A percentile compares a stretch with the other conserved stretches of the same genome.
Conservation (phyloP, 2,888 invertebrate genomes). For the Leuctra nigra region DNA sequence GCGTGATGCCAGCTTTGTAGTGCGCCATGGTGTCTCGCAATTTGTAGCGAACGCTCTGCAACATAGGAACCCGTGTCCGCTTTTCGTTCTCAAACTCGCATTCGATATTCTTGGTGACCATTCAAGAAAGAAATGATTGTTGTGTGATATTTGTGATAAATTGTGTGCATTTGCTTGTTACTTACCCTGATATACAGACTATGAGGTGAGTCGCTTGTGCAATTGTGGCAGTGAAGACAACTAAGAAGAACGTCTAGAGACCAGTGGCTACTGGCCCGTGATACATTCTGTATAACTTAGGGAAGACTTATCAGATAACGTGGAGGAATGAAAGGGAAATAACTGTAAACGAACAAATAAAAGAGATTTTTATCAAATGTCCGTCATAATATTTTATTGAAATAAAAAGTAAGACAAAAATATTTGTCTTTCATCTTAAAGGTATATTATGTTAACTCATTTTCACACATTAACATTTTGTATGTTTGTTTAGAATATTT, state of each 20-base stretch:
- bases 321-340: too few species aligned
- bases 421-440: slow-evolving; percentile 7
- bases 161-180: too few species aligned
- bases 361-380: too few species aligned
- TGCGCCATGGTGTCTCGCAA: slow-evolving; percentile 91
- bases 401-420: slow-evolving; percentile 16
- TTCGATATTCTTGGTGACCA: background rate
- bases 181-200: too few species aligned
- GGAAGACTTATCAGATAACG: too few species aligned
- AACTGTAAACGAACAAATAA: too few species aligned
- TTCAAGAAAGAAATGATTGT: background rate
- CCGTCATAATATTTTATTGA: slow-evolving; percentile 16
- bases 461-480: slow-evolving; percentile 13
- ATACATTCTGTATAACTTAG: too few species aligned
- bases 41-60: slow-evolving; percentile 93
- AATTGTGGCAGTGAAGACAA: too few species aligned
- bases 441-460: slow-evolving; percentile 2
- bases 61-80: slow-evolving; percentile 36
- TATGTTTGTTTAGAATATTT: slow-evolving; percentile 16
- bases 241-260: too few species aligned
- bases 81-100: background rate
- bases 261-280: too few species aligned
- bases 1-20: slow-evolving; percentile 76
- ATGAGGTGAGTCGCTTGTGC: too few species aligned
- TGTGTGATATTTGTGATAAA: too few species aligned